A percentile compares a stretch with the other conserved stretches of the same genome.
phyloP scores from a whole-genome alignment of 2,113 vertebrate genomes.

The Amazona vittata region DNA sequence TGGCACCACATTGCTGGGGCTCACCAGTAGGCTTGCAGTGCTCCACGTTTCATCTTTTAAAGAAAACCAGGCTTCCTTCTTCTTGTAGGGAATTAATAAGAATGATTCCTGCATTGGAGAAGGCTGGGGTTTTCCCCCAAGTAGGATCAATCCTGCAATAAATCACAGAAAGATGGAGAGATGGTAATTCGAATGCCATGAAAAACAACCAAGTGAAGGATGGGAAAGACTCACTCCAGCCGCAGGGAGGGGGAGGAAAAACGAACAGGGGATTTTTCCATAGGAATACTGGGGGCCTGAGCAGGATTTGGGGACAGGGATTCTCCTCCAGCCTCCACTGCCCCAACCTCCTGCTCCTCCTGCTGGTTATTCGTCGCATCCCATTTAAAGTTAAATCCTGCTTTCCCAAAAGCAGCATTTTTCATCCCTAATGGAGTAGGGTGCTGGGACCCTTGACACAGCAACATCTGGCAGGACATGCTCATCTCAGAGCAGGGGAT shows the following conservation, averaged over 20 bases:
- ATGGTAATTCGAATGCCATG: too few relatives aligned
- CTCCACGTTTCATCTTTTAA: background rate
- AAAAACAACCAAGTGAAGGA: background rate
- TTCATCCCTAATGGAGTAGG: background rate
- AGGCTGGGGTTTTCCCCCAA: background rate
- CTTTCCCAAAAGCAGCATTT: background rate
- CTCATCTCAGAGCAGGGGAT: background rate
- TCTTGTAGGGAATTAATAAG: background rate
- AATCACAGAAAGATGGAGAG: background rate
- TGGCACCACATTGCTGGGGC: accelerated
- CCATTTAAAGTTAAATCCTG: background rate
- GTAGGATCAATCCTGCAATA: background rate
- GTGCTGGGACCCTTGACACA: background rate
- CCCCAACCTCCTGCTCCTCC: constrained; percentile 55
- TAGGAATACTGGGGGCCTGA: background rate
- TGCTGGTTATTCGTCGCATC: background rate
- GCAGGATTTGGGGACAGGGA: background rate
- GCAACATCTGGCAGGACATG: background rate
- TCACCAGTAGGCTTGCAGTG: accelerated
- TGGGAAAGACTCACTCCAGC: background rate
- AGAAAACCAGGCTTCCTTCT: background rate
- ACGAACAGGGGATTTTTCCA: background rate
- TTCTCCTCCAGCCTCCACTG: background rate
- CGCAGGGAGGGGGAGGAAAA: accelerated
- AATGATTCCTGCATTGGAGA: background rate